Conservation (phyloP, 1,140 invertebrate genomes). For the Armadillidium nasatum region DNA sequence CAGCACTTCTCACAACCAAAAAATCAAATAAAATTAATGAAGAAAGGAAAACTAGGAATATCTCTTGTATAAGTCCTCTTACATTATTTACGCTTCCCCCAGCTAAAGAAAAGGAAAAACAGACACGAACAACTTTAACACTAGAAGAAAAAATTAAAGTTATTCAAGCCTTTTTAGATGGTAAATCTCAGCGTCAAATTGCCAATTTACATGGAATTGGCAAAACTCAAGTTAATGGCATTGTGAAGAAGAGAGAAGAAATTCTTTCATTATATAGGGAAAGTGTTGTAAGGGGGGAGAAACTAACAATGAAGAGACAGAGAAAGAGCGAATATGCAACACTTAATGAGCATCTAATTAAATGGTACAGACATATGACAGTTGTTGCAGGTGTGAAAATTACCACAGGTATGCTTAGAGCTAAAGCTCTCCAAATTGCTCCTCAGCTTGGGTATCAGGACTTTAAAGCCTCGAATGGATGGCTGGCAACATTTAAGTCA, state of each 20-base stretch:
- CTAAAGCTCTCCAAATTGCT: conserved; percentile 41
- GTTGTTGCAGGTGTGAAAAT: conserved; percentile 36
- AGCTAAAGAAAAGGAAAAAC: conserved; percentile 36
- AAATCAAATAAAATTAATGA: not conserved
- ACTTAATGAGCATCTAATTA: conserved; percentile 43
- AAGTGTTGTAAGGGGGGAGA: conserved; percentile 40
- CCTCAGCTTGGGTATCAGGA: conserved; percentile 42
- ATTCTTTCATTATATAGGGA: conserved; percentile 36
- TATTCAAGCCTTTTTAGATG: conserved; percentile 40
- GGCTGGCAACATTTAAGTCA: conserved; percentile 43
- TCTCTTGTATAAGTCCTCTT: conserved; percentile 33
- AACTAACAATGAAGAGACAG: conserved; percentile 34
- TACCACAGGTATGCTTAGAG: conserved; percentile 42
- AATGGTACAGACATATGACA: conserved; percentile 42
- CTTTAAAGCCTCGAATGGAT: conserved; percentile 44
- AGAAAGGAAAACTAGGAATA: not conserved
- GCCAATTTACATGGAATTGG: conserved; percentile 37
- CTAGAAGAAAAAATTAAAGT: conserved; percentile 43
- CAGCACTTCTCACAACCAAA: not conserved
- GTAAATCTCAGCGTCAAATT: conserved; percentile 42
- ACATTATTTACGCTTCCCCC: conserved; percentile 40
- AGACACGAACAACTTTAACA: conserved; percentile 35
- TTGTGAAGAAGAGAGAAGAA: conserved; percentile 38
- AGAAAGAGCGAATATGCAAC: conserved; percentile 38
- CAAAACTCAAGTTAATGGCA: conserved; percentile 43